phyloP scores from a whole-genome alignment of 2,797 vertebrate species.

The Fistularia tabacaria region DNA sequence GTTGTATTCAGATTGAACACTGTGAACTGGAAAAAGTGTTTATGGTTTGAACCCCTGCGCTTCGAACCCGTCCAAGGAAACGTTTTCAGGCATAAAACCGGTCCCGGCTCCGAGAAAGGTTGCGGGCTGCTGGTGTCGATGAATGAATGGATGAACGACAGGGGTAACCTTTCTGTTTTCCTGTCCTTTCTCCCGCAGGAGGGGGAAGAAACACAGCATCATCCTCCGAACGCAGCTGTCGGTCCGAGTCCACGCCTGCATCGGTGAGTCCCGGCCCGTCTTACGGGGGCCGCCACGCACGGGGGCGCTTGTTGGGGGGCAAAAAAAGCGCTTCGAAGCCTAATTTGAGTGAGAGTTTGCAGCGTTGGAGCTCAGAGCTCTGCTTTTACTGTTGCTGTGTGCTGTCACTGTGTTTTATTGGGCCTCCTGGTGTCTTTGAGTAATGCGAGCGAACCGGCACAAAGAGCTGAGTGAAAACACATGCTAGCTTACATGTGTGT shows the following conservation, averaged over 20 bases:
- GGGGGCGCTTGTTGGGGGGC: slow-evolving; percentile 47
- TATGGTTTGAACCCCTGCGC: too few relatives aligned
- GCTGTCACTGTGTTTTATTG: slow-evolving; percentile 68
- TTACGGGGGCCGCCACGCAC: slow-evolving; percentile 34
- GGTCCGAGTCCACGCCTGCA: slow-evolving; percentile 94
- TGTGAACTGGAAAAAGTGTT: too few relatives aligned
- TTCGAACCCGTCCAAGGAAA: too few relatives aligned
- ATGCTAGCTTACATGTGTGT: slow-evolving; percentile 34
- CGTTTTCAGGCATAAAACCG: too few relatives aligned
- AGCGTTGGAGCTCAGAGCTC: slow-evolving; percentile 30
- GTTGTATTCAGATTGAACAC: too few relatives aligned
- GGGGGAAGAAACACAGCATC: slow-evolving; percentile 90
- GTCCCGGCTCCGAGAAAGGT: too few relatives aligned
- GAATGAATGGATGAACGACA: background rate
- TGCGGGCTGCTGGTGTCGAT: too few relatives aligned
- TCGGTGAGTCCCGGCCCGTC: slow-evolving; percentile 81
- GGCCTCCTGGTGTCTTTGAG: slow-evolving; percentile 59
- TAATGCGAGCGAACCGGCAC: slow-evolving; percentile 51
- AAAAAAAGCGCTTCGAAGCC: slow-evolving; percentile 7
- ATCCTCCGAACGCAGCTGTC: slow-evolving; percentile 95
- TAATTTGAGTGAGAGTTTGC: slow-evolving; percentile 50
- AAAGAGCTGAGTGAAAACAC: slow-evolving; percentile 62
- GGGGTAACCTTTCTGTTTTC: slow-evolving; percentile 1
- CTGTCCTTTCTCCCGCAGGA: slow-evolving; percentile 64
- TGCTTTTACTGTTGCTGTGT: slow-evolving; percentile 52